Base-by-base conservation (phyloP, 2,888 invertebrate species). In the Lucinisca nassula region DNA sequence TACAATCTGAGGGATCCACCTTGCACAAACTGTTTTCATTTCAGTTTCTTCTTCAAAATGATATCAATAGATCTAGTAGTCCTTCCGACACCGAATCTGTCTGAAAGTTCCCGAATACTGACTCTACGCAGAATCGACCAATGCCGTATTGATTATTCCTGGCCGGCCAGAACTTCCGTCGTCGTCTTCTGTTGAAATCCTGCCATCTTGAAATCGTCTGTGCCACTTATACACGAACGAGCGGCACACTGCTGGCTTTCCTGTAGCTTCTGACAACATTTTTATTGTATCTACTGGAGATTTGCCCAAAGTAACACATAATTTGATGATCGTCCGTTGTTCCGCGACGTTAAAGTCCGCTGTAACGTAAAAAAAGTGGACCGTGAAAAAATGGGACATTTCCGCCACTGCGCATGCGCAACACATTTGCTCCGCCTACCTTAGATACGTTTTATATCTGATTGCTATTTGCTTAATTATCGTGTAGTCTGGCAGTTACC, bases 21-120 rank as follows among this genome's bases (percentile, higher is more conserved):
- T 55, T 0, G 55, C 72, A 27, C 55, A 58, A n/a, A 84, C 83
- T 61, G 40, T 78, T 10, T 40, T 72, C 83, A 84, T 83, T 78
- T 58, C 8, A 76, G 49, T 49, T 49, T 17, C 27, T 40, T 17
- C 17, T 27, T 49, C 6, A 78, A 38, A 78, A 78, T 38, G 21
- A 37, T 49, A 70, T 79, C 21, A 38, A 70, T n/a, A n/a, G n/a
- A n/a, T n/a, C n/a, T 67, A 35, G 79, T 67, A 45, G 70, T 58
- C 38, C 70, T 27, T 67, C 79, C 38, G 37, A 32, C 49, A 37
- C 70, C 61, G 37, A 61, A 38, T 61, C 70, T 27, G 58, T n/a
- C n/a, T n/a, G n/a, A 67, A 30, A 30, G 70, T 67, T 40, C 12
- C 70, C 17, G 12, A 32, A 17, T 78, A 38, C n/a, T 40, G 40